Percentiles rank a stretch among this genome's conserved stretches.
Conservation (phyloP, 2,888 invertebrate genomes). For the Augiades crinisus region DNA sequence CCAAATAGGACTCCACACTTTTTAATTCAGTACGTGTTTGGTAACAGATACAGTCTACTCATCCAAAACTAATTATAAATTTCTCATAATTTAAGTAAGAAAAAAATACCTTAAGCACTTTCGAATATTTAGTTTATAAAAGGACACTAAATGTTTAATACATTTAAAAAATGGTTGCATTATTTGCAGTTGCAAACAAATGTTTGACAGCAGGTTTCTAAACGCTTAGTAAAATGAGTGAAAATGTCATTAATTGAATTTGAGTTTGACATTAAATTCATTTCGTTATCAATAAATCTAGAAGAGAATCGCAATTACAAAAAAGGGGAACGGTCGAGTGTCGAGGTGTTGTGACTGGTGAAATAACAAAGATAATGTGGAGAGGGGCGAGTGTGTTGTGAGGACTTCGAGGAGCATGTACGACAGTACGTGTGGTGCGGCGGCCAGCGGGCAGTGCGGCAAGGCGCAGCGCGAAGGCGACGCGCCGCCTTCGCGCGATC, state of each 20-base stretch:
- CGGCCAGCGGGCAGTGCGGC: conserved; percentile 84
- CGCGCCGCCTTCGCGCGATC: conserved; percentile 82
- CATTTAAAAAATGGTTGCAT: too few species aligned
- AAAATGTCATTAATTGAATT: conserved; percentile 32
- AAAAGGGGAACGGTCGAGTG: background rate
- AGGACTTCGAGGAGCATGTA: conserved; percentile 73
- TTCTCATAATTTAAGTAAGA: too few species aligned
- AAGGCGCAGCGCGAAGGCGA: conserved; percentile 83
- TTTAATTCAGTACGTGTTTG: too few species aligned
- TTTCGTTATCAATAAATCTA: conserved; percentile 29
- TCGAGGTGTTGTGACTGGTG: background rate
- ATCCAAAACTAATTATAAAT: too few species aligned
- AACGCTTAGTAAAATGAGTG: background rate
- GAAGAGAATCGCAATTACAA: conserved; percentile 5
- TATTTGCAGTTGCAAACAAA: too few species aligned
- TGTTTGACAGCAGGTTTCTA: too few species aligned
- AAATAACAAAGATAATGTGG: conserved; percentile 24
- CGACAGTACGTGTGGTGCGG: conserved; percentile 87
- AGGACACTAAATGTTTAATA: too few species aligned
- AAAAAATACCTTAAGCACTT: too few species aligned
- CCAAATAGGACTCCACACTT: too few species aligned
- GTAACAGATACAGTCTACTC: too few species aligned
- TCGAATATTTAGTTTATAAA: too few species aligned
- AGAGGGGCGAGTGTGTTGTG: conserved; percentile 9
- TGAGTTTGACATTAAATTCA: conserved; percentile 33